Percentiles rank a stretch among this genome's conserved stretches.
phyloP scores from a whole-genome alignment of 2,888 invertebrate species.

The Diarsia mendica region DNA sequence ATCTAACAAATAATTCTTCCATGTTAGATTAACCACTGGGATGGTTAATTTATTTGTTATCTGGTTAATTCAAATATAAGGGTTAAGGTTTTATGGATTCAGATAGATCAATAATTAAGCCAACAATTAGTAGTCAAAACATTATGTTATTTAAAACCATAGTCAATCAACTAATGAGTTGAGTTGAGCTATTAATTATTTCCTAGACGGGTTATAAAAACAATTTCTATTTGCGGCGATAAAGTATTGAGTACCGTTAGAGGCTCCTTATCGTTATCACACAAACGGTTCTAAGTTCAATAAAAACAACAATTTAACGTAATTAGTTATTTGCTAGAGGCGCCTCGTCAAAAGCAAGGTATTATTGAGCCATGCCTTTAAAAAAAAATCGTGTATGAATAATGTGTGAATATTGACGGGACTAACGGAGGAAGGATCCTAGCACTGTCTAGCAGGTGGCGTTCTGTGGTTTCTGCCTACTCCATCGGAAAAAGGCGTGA shows the following conservation, averaged over 20 bases:
- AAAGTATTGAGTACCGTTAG: slow-evolving; percentile 50
- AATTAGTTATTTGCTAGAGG: slow-evolving; percentile 47
- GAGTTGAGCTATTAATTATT: slow-evolving; percentile 33
- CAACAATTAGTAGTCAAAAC: slow-evolving; percentile 12
- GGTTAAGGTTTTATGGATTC: not conserved
- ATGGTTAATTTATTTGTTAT: not conserved
- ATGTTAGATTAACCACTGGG: not conserved
- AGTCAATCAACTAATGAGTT: slow-evolving; percentile 17
- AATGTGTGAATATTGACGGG: too few relatives aligned
- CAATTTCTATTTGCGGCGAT: slow-evolving; percentile 63
- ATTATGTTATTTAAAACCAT: slow-evolving; percentile 1
- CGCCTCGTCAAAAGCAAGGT: not conserved
- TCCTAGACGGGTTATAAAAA: slow-evolving; percentile 57
- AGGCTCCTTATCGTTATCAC: slow-evolving; percentile 41
- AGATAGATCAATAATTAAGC: not conserved
- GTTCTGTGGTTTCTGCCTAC: too few relatives aligned
- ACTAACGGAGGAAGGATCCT: too few relatives aligned
- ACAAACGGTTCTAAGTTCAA: slow-evolving; percentile 68
- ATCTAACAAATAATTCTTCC: not conserved
- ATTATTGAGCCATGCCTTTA: not conserved
- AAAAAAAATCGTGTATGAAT: not conserved
- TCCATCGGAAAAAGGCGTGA: too few relatives aligned
- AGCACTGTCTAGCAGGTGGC: too few relatives aligned
- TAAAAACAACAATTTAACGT: slow-evolving; percentile 48
- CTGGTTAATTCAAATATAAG: not conserved